Conservation (phyloP, 2,797 vertebrate species). For the Brachyalestes nurse region DNA sequence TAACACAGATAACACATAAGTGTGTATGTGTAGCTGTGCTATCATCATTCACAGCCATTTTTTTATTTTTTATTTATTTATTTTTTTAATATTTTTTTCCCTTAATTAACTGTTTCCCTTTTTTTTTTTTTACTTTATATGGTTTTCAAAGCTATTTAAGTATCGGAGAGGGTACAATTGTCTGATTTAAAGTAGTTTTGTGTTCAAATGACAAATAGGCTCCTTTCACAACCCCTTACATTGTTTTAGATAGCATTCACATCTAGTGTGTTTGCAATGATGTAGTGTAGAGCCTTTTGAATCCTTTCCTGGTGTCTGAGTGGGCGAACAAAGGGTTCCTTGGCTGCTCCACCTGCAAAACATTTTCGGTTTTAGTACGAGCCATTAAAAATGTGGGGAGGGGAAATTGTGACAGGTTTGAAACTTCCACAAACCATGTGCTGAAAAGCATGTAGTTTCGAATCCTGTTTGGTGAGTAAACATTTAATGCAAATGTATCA, state of each 20-base stretch:
- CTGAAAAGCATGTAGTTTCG: slow-evolving; percentile 62
- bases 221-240: slow-evolving; percentile 7
- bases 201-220: slow-evolving; percentile 17
- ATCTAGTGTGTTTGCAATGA: slow-evolving; percentile 35
- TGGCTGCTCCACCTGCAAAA: slow-evolving; percentile 44
- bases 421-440: slow-evolving; percentile 55
- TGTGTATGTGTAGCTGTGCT: no score
- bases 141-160: neutral
- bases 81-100: no score
- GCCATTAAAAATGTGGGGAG: slow-evolving; percentile 52
- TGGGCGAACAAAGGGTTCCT: slow-evolving; percentile 43
- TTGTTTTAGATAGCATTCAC: slow-evolving; percentile 18
- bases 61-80: no score
- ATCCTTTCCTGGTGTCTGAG: slow-evolving; percentile 26
- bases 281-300: slow-evolving; percentile 38
- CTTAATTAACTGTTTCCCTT: no score
- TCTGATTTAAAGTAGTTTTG: slow-evolving; percentile 30
- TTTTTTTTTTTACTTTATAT: no score
- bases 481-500: slow-evolving; percentile 83
- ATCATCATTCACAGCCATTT: no score
- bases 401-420: slow-evolving; percentile 59
- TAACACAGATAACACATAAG: no score
- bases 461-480: slow-evolving; percentile 78
- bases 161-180: slow-evolving; percentile 4
- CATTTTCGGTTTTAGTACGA: slow-evolving; percentile 49